Conservation (phyloP, 1,140 invertebrate genomes). For the Planococcus citri region DNA sequence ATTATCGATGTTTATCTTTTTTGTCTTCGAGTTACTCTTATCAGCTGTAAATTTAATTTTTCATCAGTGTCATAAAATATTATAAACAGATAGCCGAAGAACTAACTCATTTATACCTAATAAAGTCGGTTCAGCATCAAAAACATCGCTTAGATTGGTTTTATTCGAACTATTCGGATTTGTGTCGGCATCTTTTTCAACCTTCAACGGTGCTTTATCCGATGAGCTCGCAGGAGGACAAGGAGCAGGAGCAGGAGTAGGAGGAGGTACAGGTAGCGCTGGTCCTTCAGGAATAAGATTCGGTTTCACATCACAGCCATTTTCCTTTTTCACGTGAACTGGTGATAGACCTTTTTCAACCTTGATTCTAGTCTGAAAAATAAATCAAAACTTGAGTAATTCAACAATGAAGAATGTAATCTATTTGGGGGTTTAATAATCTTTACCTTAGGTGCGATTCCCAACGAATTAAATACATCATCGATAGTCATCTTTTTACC, state of each 20-base stretch:
- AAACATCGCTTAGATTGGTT: neutral
- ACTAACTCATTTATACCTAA: neutral
- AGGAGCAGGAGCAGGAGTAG: neutral
- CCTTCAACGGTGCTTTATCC: no score
- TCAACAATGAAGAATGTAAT: no score
- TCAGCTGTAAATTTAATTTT: neutral
- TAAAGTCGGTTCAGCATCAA: neutral
- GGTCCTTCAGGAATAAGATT: no score
- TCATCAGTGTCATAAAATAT: no score
- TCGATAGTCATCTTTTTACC: slow-evolving; percentile 4
- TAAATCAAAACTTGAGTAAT: no score
- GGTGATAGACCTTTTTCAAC: neutral
- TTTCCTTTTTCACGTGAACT: no score
- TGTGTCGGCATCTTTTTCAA: no score
- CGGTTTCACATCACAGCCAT: neutral
- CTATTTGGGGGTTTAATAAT: neutral
- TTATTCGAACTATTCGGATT: neutral
- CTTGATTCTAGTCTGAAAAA: neutral
- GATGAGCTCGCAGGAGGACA: no score
- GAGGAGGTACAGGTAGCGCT: no score
- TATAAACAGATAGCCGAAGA: no score
- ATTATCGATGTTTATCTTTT: slow-evolving; percentile 47
- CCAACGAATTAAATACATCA: slow-evolving; percentile 8
- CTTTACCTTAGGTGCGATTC: neutral
- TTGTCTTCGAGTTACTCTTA: neutral